A percentile compares a stretch with the other conserved stretches of the same genome.
Evolutionary conservation across 2,113 vertebrate species (phyloP).

Genomic region (Rhagologus leucostigma): DNA sequence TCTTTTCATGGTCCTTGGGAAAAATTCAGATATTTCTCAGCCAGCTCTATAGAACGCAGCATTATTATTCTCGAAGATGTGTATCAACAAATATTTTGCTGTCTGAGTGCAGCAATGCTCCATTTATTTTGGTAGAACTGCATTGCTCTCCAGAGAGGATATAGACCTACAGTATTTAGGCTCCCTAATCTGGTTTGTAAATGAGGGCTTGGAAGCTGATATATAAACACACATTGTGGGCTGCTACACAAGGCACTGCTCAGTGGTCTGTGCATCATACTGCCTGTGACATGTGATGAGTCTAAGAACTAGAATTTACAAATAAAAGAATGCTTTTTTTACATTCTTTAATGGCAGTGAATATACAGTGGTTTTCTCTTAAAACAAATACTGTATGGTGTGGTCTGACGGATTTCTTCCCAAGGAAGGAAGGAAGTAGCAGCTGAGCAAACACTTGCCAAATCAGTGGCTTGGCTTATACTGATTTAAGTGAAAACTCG

Average conservation of each 20-base stretch:
- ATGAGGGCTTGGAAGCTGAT: neutral
- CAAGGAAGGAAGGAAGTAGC: constrained; percentile 26
- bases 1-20: neutral
- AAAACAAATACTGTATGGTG: neutral
- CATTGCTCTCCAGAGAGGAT: neutral
- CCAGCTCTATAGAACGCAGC: neutral
- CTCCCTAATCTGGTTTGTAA: neutral
- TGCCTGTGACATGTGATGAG: neutral
- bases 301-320: neutral
- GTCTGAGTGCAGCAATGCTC: neutral
- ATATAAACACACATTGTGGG: neutral
- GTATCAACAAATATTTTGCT: neutral
- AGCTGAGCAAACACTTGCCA: constrained; percentile 27
- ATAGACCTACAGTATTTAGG: neutral
- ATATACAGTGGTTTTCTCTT: neutral
- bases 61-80: neutral
- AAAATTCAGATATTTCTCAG: neutral
- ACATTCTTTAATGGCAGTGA: neutral
- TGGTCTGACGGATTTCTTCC: constrained; percentile 22
- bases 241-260: neutral
- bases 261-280: neutral
- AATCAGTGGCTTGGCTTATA: constrained; percentile 5
- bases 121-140: neutral
- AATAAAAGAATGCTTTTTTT: neutral
- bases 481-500: neutral